Base-by-base conservation (phyloP, 2,888 invertebrate genomes). In the Nemapogon koenigi region DNA sequence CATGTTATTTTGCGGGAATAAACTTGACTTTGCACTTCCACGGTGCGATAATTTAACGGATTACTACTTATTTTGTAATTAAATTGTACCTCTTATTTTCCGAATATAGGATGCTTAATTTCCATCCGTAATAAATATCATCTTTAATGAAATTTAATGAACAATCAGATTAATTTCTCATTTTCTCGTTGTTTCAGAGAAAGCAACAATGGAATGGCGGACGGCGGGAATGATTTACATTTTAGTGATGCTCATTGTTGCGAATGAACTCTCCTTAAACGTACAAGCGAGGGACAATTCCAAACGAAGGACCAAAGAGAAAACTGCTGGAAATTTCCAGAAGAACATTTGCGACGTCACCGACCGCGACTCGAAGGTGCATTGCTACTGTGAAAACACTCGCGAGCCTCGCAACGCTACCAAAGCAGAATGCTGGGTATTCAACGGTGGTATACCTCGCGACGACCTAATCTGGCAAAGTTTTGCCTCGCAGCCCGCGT, bases 361-460 rank as follows among this genome's bases (percentile, higher is more conserved):
- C 27, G 78, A 70, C 45, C 62, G 72, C 25, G 75, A 81, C 37
- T 73, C 81, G 1, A 83, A 84, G 50, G 78, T 87, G 41, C 86
- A 83, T 51, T 90, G 90, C 63, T 83, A 85, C 57, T 89, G 89
- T 56, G 82, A 85, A 50, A 81, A 80, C 38, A 73, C 78, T 32
- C 72, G 78, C 39, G 70, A 76, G 41, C 66, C 66, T 25, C 62
- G 64, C 46, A 80, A 83, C 52, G 88, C 87, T 15, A 85, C 86
- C 29, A 86, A 86, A 49, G 89, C 88, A 32, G 89, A 88, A 62
- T 93, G 92, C 60, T 86, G 87, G 84, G 83, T 91, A 31, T 87
- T 90, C 65, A 85, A 84, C 48, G 81, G 82, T 27, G 85, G 85
- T 29, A 81, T 88, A 53, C 81, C 84, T 4, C 81, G 81, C 41